Conservation (phyloP, 2,113 vertebrate species). For the Tricholaema leucomelas region DNA sequence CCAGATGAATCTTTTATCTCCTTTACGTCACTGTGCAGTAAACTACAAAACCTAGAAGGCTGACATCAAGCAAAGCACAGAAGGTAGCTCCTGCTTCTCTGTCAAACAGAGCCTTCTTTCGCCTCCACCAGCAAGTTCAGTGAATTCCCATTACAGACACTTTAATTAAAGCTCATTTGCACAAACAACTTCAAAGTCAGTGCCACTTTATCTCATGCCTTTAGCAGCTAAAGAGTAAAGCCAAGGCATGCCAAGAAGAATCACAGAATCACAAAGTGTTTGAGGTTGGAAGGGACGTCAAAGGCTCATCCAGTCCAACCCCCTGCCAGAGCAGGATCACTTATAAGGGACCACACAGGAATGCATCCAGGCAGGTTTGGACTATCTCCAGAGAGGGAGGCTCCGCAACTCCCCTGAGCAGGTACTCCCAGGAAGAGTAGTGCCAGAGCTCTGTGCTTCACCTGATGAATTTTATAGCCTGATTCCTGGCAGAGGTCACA, state of each 20-base stretch:
- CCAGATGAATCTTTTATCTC: not conserved
- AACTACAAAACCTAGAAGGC: not conserved
- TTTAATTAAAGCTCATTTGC: constrained; percentile 43
- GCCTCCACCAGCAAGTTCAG: not conserved
- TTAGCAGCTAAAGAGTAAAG: not conserved
- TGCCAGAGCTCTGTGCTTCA: constrained; percentile 54
- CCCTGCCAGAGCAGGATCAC: too few relatives aligned
- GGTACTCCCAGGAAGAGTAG: not conserved
- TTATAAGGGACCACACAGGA: too few relatives aligned
- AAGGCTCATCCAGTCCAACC: too few relatives aligned
- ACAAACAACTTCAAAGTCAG: constrained; percentile 21
- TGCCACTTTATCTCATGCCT: not conserved
- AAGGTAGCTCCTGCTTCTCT: not conserved
- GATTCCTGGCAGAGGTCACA: constrained; percentile 72
- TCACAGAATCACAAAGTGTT: too few relatives aligned
- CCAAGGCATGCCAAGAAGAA: not conserved
- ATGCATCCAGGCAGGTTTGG: too few relatives aligned
- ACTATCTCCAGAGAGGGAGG: too few relatives aligned
- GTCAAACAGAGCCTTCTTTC: not conserved
- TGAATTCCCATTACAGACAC: not conserved
- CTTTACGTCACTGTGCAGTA: not conserved
- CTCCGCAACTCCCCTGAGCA: not conserved
- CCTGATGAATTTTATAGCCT: constrained; percentile 89
- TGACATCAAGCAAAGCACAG: not conserved
- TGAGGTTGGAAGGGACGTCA: too few relatives aligned